Percentiles rank a stretch among this genome's conserved stretches.
phyloP scores from a whole-genome alignment of 2,888 invertebrate genomes.

The Nematopogon swammerdamellus region DNA sequence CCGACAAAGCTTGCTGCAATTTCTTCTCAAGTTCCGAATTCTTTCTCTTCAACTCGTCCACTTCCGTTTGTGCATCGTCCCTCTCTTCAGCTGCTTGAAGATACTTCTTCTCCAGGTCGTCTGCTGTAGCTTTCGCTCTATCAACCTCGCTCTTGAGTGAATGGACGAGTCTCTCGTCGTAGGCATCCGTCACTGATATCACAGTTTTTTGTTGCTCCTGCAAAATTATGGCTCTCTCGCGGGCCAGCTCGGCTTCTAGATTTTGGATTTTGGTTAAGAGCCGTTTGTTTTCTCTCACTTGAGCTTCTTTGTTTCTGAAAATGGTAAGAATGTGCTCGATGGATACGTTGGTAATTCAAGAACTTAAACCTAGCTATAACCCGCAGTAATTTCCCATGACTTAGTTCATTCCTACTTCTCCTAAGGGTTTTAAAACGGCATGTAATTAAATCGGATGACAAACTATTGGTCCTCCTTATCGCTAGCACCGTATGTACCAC shows the following conservation, averaged over 20 bases:
- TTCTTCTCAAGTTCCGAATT: slow-evolving; percentile 76
- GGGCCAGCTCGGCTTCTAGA: slow-evolving; percentile 77
- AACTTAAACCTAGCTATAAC: no score
- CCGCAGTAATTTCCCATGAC: no score
- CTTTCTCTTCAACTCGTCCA: slow-evolving; percentile 77
- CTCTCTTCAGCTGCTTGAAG: slow-evolving; percentile 72
- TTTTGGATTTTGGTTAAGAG: slow-evolving; percentile 74
- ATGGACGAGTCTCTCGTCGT: slow-evolving; percentile 64
- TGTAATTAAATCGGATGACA: no score
- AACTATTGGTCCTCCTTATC: no score
- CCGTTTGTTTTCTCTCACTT: slow-evolving; percentile 83
- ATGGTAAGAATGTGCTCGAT: neutral
- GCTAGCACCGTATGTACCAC: no score
- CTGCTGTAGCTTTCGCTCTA: slow-evolving; percentile 72
- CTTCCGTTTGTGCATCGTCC: slow-evolving; percentile 68
- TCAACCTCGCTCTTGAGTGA: slow-evolving; percentile 73
- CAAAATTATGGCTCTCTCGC: slow-evolving; percentile 58
- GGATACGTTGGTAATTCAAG: no score
- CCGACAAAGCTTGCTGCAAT: slow-evolving; percentile 64
- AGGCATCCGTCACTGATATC: slow-evolving; percentile 51
- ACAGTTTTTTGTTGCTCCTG: slow-evolving; percentile 52
- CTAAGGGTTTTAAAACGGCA: no score
- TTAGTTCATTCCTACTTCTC: no score
- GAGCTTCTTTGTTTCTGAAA: slow-evolving; percentile 74
- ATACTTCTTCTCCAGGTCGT: slow-evolving; percentile 78